These are phyloP conservation scores for Chironex yamaguchii DNA, from an alignment of 30 jellyfish, hydroid and myxozoan species.

Conservation along the genomic window DNA sequence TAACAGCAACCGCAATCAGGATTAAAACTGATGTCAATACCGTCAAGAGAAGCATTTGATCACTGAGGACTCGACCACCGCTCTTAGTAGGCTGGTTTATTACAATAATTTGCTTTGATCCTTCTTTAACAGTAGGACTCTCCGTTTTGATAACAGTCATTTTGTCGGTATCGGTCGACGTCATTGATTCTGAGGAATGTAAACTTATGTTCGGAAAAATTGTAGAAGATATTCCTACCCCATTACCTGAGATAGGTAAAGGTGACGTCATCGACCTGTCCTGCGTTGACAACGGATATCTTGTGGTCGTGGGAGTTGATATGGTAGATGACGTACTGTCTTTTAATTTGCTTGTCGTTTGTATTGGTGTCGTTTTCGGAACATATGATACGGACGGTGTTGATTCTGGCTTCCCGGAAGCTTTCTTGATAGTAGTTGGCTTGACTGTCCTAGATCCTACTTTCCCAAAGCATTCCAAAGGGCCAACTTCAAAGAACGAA, in stretches of 20 bases:
- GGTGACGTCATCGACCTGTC: not conserved
- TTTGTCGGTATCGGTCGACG: constrained; percentile 2
- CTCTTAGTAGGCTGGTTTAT: constrained; percentile 10
- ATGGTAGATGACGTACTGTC: not conserved
- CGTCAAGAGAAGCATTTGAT: constrained; percentile 56
- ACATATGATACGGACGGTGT: not conserved
- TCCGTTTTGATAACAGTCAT: not conserved
- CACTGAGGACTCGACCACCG: constrained; percentile 13
- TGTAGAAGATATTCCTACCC: no score
- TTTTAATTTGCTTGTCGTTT: not conserved
- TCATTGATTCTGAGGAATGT: not conserved
- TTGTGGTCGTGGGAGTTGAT: not conserved
- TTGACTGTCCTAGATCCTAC: constrained; percentile 32
- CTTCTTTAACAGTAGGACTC: constrained; percentile 13
- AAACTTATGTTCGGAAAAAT: not conserved
- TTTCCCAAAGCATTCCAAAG: constrained; percentile 86
- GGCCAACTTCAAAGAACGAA: constrained; percentile 83
- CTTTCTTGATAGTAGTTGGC: constrained; percentile 1
- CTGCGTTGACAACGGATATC: not conserved
- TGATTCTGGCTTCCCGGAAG: not conserved
- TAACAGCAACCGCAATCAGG: constrained; percentile 47
- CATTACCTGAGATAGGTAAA: not conserved
- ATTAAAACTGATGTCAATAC: constrained; percentile 55
- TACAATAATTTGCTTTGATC: not conserved
- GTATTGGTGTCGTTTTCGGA: not conserved